Evolutionary conservation across 1,140 invertebrate genomes (phyloP).

Genomic region (Zaprionus lachaisei): DNA sequence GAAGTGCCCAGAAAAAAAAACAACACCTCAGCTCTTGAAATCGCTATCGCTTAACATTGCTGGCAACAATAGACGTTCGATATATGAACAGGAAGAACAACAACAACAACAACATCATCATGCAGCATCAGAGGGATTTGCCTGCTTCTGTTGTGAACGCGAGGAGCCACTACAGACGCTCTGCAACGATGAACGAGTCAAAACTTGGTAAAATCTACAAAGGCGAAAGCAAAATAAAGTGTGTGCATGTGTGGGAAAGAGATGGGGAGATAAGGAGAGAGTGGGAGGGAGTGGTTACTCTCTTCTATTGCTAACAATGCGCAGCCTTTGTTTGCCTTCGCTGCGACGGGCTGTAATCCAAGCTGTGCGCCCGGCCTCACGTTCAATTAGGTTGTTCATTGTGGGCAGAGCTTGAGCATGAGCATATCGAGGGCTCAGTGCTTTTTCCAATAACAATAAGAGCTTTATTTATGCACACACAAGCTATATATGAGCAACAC

Average conservation of each 20-base stretch:
- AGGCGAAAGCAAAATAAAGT: not conserved
- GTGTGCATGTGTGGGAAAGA: not conserved
- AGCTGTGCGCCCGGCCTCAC: constrained; percentile 36
- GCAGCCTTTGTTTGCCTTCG: constrained; percentile 29
- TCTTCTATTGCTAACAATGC: constrained; percentile 23
- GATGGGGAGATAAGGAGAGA: not conserved
- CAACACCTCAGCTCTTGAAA: constrained; percentile 54
- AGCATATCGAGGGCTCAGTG: constrained; percentile 1
- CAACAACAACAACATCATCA: constrained; percentile 34
- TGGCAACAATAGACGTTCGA: constrained; percentile 18
- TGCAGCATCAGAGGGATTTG: constrained; percentile 46
- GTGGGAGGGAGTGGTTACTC: not conserved
- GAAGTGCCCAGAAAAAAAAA: constrained; percentile 28
- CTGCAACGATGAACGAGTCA: constrained; percentile 9
- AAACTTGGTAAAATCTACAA: constrained; percentile 45
- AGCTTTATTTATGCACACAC: constrained; percentile 5
- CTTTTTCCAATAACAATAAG: not conserved
- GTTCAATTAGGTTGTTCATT: constrained; percentile 55
- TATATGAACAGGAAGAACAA: constrained; percentile 15
- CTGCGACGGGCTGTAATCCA: constrained; percentile 23
- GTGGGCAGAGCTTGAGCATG: constrained; percentile 1
- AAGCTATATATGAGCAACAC: too few species aligned
- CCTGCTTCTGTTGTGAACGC: constrained; percentile 67
- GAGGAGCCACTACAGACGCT: constrained; percentile 19
- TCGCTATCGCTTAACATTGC: constrained; percentile 59